Conservation (phyloP, 2,888 invertebrate genomes). For the Drosophila birchii region DNA sequence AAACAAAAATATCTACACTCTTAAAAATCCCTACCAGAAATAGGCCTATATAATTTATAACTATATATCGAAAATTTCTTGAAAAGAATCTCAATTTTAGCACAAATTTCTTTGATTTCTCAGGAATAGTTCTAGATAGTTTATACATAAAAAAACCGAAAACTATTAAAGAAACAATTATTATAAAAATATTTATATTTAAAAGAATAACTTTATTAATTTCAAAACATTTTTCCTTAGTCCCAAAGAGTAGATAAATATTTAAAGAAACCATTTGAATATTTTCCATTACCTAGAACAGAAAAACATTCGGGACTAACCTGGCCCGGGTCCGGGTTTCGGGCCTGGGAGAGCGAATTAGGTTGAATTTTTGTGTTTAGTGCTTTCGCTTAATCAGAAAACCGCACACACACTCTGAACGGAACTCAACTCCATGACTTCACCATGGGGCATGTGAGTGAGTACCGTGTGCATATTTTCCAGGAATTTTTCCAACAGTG, state of each 20-base stretch:
- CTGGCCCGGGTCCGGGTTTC: constrained; percentile 11
- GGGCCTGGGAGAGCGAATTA: constrained; percentile 58
- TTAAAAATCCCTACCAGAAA: background rate
- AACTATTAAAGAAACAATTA: no score
- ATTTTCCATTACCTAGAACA: constrained; percentile 7
- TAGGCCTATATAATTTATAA: no score
- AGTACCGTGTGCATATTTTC: constrained; percentile 73
- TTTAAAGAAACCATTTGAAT: constrained; percentile 26
- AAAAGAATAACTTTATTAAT: no score
- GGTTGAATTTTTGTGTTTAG: constrained; percentile 68
- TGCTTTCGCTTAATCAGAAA: constrained; percentile 78
- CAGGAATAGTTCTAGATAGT: background rate
- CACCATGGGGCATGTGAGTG: constrained; percentile 45
- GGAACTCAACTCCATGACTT: constrained; percentile 69
- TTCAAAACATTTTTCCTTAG: background rate
- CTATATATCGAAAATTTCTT: no score
- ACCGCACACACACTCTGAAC: constrained; percentile 30
- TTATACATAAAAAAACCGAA: no score
- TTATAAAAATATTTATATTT: background rate
- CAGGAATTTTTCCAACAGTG: constrained; percentile 57
- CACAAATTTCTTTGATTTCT: background rate
- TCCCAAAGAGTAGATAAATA: background rate
- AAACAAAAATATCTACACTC: constrained; percentile 1
- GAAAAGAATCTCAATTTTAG: no score
- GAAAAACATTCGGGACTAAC: constrained; percentile 23